Percentiles rank a stretch among this genome's conserved stretches.
Evolutionary conservation across 92 coral and sea anemone genomes (phyloP).

Genomic region (Phenganax stokvisi): DNA sequence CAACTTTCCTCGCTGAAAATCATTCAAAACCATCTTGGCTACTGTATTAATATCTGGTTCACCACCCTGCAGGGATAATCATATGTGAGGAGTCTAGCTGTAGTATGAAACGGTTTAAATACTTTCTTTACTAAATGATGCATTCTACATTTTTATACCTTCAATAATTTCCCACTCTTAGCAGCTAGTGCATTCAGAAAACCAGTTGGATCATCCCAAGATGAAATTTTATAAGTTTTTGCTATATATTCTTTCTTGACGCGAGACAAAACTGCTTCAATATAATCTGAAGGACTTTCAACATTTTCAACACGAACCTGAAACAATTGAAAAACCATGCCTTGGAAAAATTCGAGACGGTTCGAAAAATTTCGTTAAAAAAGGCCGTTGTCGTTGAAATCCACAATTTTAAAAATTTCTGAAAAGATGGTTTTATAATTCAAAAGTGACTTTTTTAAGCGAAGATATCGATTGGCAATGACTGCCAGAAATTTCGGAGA

Average conservation of each 20-base stretch:
- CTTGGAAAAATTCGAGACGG: no score
- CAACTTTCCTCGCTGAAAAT: conserved; percentile 92
- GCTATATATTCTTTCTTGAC: conserved; percentile 74
- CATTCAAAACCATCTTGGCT: conserved; percentile 94
- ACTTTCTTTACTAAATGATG: not conserved
- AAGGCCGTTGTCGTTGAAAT: no score
- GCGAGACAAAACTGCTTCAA: conserved; percentile 72
- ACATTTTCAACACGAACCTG: conserved; percentile 98
- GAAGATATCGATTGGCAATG: no score
- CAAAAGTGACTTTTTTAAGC: no score
- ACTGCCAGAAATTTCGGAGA: no score
- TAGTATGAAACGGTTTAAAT: conserved; percentile 6
- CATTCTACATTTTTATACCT: conserved; percentile 47
- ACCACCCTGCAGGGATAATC: conserved; percentile 63
- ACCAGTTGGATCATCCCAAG: conserved; percentile 73
- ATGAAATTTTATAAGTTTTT: conserved; percentile 73
- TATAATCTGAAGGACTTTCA: conserved; percentile 84
- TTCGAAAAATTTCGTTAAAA: no score
- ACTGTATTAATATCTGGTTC: conserved; percentile 93
- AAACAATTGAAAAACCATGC: no score
- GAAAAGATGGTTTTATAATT: no score
- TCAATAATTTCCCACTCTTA: conserved; percentile 76
- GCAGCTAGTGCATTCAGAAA: conserved; percentile 82
- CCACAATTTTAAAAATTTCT: no score
- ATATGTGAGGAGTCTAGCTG: not conserved